Evolutionary conservation across 2,113 vertebrate genomes (phyloP).

Genomic region (Orthochromis indermauri): DNA sequence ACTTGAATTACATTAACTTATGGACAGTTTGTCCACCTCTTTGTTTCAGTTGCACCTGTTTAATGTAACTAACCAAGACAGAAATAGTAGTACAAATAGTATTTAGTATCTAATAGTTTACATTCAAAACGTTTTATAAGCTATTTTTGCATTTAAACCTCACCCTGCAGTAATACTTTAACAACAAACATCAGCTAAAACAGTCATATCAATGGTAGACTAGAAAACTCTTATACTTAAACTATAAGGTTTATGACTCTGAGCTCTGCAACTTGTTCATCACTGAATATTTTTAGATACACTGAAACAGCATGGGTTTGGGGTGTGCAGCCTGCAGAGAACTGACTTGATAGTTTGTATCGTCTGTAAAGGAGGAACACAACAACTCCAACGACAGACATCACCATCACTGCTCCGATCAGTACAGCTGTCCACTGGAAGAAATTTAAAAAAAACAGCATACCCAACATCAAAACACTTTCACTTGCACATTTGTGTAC

Average conservation of each 20-base stretch:
- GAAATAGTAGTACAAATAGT: background rate
- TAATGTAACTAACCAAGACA: background rate
- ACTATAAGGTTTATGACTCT: background rate
- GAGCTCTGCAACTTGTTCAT: background rate
- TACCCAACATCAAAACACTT: background rate
- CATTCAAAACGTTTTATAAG: background rate
- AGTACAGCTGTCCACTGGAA: conserved; percentile 77
- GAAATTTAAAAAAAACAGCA: background rate
- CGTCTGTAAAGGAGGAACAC: conserved; percentile 75
- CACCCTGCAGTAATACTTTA: background rate
- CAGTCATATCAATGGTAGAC: background rate
- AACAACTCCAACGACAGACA: conserved; percentile 65
- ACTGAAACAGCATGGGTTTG: background rate
- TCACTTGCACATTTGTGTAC: background rate
- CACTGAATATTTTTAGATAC: background rate
- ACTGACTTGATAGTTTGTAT: conserved; percentile 76
- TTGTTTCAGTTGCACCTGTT: background rate
- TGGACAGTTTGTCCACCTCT: background rate
- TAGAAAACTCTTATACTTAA: background rate
- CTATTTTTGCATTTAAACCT: background rate
- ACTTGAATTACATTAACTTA: background rate
- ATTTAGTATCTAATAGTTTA: background rate
- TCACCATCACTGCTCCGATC: conserved; percentile 66
- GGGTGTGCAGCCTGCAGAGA: background rate
- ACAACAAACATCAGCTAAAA: background rate